Base-by-base conservation (phyloP, 2,797 vertebrate species). In the Caiman crocodilus region DNA sequence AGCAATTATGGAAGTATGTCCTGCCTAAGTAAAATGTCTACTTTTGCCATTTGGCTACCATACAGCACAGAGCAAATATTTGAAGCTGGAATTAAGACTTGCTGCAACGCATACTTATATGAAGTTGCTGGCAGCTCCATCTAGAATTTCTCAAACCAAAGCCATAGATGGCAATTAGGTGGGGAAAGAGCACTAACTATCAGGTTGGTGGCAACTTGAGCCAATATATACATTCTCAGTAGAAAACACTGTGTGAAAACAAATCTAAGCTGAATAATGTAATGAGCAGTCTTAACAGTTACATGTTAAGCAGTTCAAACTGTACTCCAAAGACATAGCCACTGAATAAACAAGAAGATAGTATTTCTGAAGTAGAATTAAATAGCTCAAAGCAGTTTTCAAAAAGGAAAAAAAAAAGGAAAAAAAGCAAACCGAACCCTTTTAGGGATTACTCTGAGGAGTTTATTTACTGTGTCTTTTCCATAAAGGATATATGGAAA, bases 401-500 rank as follows among this genome's bases (percentile, higher is more conserved):
- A 96, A 98, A 98, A 95, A 96, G 97, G 3, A 93, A 90, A 95
- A 91, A 87, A 85, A 98, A 87, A 79, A 14, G 3, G 61, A 74
- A 84, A 91, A 93, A 96, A 97, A 97, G 98, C 98, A 98, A 98
- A 99, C 97, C 92, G 97, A 98, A 98, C 98, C 98, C 98, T 99
- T 99, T 99, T 98, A 98, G 98, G 98, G 99, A 99, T 99, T 99
- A 99, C 98, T 99, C 98, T 97, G 98, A 99, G 98, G 99, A 99
- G 98, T 98, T 98, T 99, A 99, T 99, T 99, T 99, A 98, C 98
- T 98, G 98, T 99, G 98, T 98, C 98, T 99, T 98, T 98, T 98
- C 98, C 98, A 98, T 98, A 98, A 99, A 99, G 98, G 98, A 98
- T 98, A 98, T 99, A 99, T 99, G 99, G 99, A 99, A 99, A 99